Conservation (phyloP, 2,113 vertebrate genomes). For the Toxostoma redivivum region DNA sequence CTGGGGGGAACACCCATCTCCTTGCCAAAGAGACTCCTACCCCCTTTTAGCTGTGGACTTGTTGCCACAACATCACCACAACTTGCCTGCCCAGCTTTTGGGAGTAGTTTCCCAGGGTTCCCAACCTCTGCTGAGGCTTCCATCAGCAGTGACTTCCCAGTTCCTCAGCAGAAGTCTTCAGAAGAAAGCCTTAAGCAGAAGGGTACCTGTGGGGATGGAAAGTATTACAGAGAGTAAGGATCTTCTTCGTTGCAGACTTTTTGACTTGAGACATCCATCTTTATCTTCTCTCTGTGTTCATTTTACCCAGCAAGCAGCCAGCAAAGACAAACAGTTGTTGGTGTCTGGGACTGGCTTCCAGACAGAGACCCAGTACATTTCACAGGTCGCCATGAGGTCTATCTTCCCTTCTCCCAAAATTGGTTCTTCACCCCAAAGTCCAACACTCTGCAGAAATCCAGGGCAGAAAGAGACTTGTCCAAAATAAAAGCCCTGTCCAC, state of each 20-base stretch:
- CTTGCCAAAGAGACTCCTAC: not conserved
- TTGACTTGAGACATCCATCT: not conserved
- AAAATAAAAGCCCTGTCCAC: not conserved
- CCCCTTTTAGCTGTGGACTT: fast-evolving
- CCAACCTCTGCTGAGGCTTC: not conserved
- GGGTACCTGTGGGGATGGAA: not conserved
- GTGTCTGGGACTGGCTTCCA: not conserved
- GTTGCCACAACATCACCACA: not conserved
- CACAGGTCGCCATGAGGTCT: not conserved
- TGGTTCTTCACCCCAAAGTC: not conserved
- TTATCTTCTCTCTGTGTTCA: not conserved
- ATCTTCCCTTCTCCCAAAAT: not conserved
- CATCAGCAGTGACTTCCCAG: not conserved
- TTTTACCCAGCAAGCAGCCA: not conserved
- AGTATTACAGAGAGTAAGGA: not conserved
- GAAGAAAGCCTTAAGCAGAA: not conserved
- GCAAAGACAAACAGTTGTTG: not conserved
- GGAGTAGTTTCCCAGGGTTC: not conserved
- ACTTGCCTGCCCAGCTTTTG: not conserved
- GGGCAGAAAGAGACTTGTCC: not conserved
- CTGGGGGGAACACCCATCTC: not conserved
- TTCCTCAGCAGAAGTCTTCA: not conserved
- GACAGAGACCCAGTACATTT: not conserved
- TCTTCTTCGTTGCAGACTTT: not conserved
- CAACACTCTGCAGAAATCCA: not conserved